Evolutionary conservation across 2,888 invertebrate species (phyloP), one percentile per base, ranked within the genome.

Genomic region (Melieria crassipennis): DNA sequence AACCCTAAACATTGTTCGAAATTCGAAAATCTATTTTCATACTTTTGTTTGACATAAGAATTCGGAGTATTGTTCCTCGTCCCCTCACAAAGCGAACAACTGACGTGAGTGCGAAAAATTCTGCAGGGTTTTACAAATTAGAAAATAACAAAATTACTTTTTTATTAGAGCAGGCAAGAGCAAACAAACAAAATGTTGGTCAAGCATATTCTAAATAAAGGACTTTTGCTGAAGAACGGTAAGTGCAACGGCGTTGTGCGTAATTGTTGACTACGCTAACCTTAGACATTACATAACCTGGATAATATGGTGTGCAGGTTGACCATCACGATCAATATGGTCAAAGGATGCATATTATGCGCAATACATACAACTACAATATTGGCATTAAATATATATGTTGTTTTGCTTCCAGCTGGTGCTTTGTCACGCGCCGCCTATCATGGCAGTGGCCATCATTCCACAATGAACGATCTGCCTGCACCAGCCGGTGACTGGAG

Each of bases 401-500:
- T 46, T 46, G 45, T 5, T 71, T 56, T 52, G 3, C 4, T 74
- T 74, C 9, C 43, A 78, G 86, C 79, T 79, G 85, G 81, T 69
- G 82, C 76, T 56, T n/a, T 86, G 68, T 84, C 86, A 50, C 83
- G 86, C 69, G 83, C 85, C 63, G 82, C 85, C 16, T 84, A 84
- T 71, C 84, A 85, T 57, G 79, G 77, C 69, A 81, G 81, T 57
- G 77, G 81, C 72, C 83, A 82, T 62, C 79, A 78, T 45, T 74
- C 81, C 48, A 90, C 90, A 10, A 91, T 94, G 91, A 92, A 94
- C 79, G 94, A 95, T 83, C 85, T 94, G 83, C 94, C 94, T 0
- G 88, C 91, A 65, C 95, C 95, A 1, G 87, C 88, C 71, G 95
- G 95, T 69, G 91, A 92, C 42, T 96, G 95, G 94, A 88, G 93